Percentiles rank a stretch among this genome's conserved stretches.
These are phyloP conservation scores for Varanus komodoensis DNA, from an alignment of 2,113 vertebrate species.

Conservation along the genomic window DNA sequence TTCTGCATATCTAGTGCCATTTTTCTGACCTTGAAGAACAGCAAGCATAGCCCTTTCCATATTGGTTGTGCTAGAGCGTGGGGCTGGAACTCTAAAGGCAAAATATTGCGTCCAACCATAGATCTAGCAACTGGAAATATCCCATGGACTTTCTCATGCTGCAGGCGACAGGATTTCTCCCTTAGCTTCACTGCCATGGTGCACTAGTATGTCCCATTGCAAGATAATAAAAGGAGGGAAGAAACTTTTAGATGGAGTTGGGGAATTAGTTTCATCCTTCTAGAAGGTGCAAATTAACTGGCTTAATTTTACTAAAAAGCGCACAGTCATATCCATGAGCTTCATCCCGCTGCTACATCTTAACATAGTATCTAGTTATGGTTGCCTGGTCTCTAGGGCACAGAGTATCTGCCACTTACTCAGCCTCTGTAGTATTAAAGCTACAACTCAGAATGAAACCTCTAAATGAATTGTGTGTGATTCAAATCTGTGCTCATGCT, in stretches of 20 bases:
- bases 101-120: too few relatives aligned
- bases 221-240: constrained; percentile 39
- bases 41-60: too few relatives aligned
- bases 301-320: constrained; percentile 53
- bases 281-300: constrained; percentile 53
- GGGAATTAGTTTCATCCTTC: constrained; percentile 55
- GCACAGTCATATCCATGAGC: constrained; percentile 12
- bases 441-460: constrained; percentile 44
- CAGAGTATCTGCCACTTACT: constrained; percentile 44
- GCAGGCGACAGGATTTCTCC: too few relatives aligned
- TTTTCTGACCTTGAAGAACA: too few relatives aligned
- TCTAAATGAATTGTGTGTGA: constrained; percentile 42
- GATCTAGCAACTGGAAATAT: too few relatives aligned
- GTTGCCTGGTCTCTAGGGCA: constrained; percentile 22
- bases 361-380: constrained; percentile 1
- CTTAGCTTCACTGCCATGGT: background rate
- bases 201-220: background rate
- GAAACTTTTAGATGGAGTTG: constrained; percentile 15
- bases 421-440: constrained; percentile 58
- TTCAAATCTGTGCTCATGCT: constrained; percentile 54
- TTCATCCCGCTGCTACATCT: constrained; percentile 25
- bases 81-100: too few relatives aligned
- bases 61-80: too few relatives aligned
- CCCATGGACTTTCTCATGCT: too few relatives aligned
- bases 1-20: too few relatives aligned